Evolutionary conservation across 2,888 invertebrate genomes (phyloP), one percentile per base, ranked within the genome.

Genomic region (Junonia oenone): DNA sequence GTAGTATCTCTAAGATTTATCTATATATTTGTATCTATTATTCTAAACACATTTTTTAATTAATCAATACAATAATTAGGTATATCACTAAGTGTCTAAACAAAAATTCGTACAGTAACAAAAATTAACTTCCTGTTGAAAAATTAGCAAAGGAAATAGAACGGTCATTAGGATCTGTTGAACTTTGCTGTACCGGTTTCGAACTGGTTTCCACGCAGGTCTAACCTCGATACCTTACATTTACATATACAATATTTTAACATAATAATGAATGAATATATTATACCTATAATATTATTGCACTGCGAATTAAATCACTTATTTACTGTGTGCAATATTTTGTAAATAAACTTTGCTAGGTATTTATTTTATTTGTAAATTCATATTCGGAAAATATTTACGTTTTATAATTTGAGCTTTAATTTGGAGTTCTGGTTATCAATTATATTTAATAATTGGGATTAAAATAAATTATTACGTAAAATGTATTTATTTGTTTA

Each of bases 121-220:
- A 33, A 29, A 52, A 11, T 45, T 8, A 37, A 52, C 45, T 55
- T 54, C 54, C 56, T 58, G 50, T 50, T 50, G 31, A 47, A 46
- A 54, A 58, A 62, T 60, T 58, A 60, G 49, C 59, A 52, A 60
- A 58, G 58, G 19, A 62, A 61, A 58, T 51, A 56, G 49, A 62
- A 51, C 55, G 54, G 55, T 60, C 58, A 59, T 61, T 62, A 56
- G 55, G 50, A 62, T 55, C 56, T 62, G 52, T 59, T 56, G 56
- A 55, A 59, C 56, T 59, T 57, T 56, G 58, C 51, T 47, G 48
- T 52, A 58, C 58, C 52, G 43, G 56, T 56, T 52, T 35, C 13
- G 43, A 26, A 43, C 43, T 19, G 26, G 43, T 43, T 43, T 19
- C n/a, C 3, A 43, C 26, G 47, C 52, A 52, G 43, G 56, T 45